Evolutionary conservation across 1,140 invertebrate genomes (phyloP).

Genomic region (Episyrphus balteatus): DNA sequence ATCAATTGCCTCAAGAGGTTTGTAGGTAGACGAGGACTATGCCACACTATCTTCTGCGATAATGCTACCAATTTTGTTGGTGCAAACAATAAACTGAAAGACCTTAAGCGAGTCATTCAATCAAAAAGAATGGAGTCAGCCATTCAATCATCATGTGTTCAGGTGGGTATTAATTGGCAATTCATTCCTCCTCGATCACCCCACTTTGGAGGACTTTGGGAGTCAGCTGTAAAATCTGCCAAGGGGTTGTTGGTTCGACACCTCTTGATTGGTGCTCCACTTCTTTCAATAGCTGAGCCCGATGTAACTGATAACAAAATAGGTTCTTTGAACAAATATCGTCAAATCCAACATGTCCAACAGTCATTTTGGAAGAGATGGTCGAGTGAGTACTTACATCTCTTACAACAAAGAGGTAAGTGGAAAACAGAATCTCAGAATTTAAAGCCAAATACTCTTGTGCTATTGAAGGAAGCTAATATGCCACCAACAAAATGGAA

Average conservation of each 20-base stretch:
- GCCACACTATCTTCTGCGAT: slow-evolving; percentile 15
- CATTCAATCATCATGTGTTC: not conserved
- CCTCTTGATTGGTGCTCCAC: slow-evolving; percentile 1
- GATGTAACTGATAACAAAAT: too few relatives aligned
- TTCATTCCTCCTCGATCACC: slow-evolving; percentile 26
- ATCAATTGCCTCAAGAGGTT: slow-evolving; percentile 21
- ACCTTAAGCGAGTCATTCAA: not conserved
- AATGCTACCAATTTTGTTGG: slow-evolving; percentile 26
- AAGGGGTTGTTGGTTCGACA: slow-evolving; percentile 13
- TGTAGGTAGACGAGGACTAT: slow-evolving; percentile 14
- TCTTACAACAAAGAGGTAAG: too few relatives aligned
- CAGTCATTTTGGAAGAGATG: too few relatives aligned
- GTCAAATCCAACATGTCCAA: too few relatives aligned
- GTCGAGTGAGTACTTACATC: too few relatives aligned
- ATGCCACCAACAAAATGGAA: too few relatives aligned
- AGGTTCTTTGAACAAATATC: too few relatives aligned
- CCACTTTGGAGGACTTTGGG: slow-evolving; percentile 26
- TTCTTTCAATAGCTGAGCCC: too few relatives aligned
- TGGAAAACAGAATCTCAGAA: too few relatives aligned
- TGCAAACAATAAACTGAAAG: slow-evolving; percentile 9
- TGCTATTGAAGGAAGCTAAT: too few relatives aligned
- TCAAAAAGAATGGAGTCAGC: not conserved
- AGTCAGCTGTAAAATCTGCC: slow-evolving; percentile 17
- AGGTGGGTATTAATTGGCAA: slow-evolving; percentile 15
- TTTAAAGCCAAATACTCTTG: too few relatives aligned